Evolutionary conservation across 2,888 invertebrate genomes (phyloP).

Genomic region (Heliconius charithonia): DNA sequence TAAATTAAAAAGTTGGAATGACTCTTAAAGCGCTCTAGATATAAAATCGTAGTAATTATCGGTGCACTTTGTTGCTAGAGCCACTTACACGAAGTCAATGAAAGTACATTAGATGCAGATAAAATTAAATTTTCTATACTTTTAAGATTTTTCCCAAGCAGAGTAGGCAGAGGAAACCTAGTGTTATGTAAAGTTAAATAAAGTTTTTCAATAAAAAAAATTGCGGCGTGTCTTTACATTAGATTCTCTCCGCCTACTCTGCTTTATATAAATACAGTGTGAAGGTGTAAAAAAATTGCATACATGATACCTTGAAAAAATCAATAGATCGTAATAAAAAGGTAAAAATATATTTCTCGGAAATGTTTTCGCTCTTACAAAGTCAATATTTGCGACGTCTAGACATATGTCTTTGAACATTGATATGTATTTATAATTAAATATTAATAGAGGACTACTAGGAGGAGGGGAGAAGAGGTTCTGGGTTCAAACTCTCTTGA

Average conservation of each 20-base stretch:
- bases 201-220: too few relatives aligned
- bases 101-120: background rate
- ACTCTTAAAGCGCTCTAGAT: slow-evolving; percentile 16
- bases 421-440: background rate
- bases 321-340: background rate
- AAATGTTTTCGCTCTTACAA: background rate
- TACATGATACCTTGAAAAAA: too few relatives aligned
- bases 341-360: background rate
- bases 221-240: too few relatives aligned
- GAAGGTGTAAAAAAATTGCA: too few relatives aligned
- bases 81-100: background rate
- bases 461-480: too few relatives aligned
- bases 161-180: too few relatives aligned
- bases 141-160: background rate
- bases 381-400: background rate
- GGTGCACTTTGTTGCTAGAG: slow-evolving; percentile 17
- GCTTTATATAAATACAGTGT: too few relatives aligned
- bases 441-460: background rate
- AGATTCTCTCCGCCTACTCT: too few relatives aligned
- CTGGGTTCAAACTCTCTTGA: too few relatives aligned
- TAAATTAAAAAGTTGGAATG: slow-evolving; percentile 16
- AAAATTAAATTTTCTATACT: background rate
- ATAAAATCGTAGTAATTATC: slow-evolving; percentile 21
- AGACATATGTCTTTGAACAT: background rate
- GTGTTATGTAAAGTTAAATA: too few relatives aligned